Evolutionary conservation across 2,888 invertebrate species (phyloP).

Genomic region (Limnephilus rhombicus): DNA sequence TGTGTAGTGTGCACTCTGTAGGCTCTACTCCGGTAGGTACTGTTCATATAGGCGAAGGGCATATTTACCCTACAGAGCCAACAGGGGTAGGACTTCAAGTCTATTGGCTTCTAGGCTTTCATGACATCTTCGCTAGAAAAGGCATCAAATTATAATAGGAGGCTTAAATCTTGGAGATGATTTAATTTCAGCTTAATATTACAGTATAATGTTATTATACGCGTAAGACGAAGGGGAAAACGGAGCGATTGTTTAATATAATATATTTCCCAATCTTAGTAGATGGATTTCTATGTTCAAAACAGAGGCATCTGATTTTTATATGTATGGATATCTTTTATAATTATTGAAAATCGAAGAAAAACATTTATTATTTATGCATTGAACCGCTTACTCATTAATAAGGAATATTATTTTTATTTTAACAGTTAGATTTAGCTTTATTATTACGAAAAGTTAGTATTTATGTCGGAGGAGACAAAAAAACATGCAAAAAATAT

Average conservation of each 20-base stretch:
- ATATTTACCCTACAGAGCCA: background rate
- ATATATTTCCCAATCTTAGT: background rate
- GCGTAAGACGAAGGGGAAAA: background rate
- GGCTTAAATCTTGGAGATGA: background rate
- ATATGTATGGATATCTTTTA: too few species aligned
- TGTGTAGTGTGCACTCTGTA: background rate
- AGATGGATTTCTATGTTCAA: too few species aligned
- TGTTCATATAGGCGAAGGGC: background rate
- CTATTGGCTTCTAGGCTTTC: background rate
- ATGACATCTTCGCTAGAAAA: background rate
- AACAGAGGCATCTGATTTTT: too few species aligned
- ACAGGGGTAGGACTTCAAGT: background rate
- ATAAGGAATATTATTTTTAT: too few species aligned
- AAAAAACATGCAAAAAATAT: too few species aligned
- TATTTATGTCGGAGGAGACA: too few species aligned
- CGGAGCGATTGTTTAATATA: background rate
- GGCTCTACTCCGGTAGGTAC: background rate
- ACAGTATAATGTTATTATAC: background rate
- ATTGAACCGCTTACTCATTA: too few species aligned
- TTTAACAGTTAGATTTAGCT: too few species aligned
- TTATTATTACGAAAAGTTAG: too few species aligned
- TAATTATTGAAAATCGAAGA: too few species aligned
- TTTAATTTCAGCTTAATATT: background rate
- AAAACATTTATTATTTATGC: too few species aligned
- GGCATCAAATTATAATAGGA: background rate